Evolutionary conservation across 2,888 invertebrate genomes (phyloP).

Genomic region (Lordiphosa fenestrarum): DNA sequence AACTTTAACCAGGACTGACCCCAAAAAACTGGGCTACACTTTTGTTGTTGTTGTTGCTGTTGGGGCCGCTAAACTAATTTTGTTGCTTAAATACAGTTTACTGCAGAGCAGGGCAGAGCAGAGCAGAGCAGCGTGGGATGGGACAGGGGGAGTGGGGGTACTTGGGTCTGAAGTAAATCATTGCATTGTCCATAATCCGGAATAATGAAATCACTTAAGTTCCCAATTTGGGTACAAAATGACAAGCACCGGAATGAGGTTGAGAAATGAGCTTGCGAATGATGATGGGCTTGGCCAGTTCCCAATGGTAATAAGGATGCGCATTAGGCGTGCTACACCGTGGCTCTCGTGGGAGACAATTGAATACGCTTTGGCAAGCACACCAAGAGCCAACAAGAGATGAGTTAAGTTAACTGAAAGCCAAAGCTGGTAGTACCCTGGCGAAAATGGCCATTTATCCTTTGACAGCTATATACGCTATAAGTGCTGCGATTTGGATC

Average conservation of each 20-base stretch:
- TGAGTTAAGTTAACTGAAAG: too few species aligned
- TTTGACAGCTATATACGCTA: too few species aligned
- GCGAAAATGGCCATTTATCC: too few species aligned
- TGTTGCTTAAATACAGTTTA: slow-evolving; percentile 35
- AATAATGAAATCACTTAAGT: slow-evolving; percentile 77
- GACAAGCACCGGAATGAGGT: neutral
- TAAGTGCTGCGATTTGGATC: too few species aligned
- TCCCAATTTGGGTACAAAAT: slow-evolving; percentile 59
- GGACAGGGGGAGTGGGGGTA: neutral
- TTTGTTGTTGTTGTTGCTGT: slow-evolving; percentile 13
- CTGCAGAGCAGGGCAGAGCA: slow-evolving; percentile 6
- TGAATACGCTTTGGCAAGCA: slow-evolving; percentile 52
- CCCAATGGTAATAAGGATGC: slow-evolving; percentile 69
- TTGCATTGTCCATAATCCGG: slow-evolving; percentile 73
- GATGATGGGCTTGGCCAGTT: slow-evolving; percentile 56
- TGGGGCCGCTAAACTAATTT: slow-evolving; percentile 33
- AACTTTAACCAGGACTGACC: slow-evolving; percentile 14
- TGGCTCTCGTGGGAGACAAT: slow-evolving; percentile 66
- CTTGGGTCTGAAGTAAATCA: slow-evolving; percentile 46
- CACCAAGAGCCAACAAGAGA: neutral
- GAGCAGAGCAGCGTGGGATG: neutral
- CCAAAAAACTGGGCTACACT: slow-evolving; percentile 30
- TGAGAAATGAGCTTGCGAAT: slow-evolving; percentile 6
- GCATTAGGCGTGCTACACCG: slow-evolving; percentile 64
- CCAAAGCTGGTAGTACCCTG: too few species aligned